These are phyloP conservation scores for Drosophila arawakana DNA, from an alignment of 1,140 invertebrate genomes.

Conservation along the genomic window DNA sequence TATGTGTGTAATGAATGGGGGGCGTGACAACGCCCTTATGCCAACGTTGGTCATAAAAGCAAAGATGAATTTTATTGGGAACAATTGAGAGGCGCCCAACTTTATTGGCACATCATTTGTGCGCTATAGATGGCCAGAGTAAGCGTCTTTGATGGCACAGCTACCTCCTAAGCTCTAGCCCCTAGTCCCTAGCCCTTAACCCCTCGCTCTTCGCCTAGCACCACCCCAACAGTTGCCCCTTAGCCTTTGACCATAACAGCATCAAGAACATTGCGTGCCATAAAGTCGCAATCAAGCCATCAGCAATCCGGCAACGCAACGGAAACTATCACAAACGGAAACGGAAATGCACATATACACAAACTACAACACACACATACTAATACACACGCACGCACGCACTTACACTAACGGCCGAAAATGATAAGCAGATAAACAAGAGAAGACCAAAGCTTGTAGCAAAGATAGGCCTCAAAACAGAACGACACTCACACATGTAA, in stretches of 20 bases:
- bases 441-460: slow-evolving; percentile 7
- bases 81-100: slow-evolving; percentile 63
- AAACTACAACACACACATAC: slow-evolving; percentile 10
- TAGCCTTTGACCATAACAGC: slow-evolving; percentile 13
- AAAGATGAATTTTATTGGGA: slow-evolving; percentile 79
- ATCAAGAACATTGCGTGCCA: slow-evolving; percentile 47
- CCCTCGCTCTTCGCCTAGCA: not conserved
- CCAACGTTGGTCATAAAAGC: slow-evolving; percentile 63
- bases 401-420: slow-evolving; percentile 3
- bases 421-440: slow-evolving; percentile 39
- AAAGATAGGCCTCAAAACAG: slow-evolving; percentile 13
- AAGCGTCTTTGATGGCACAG: slow-evolving; percentile 12
- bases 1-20: slow-evolving; percentile 30
- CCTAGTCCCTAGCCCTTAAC: too few relatives aligned
- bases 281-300: slow-evolving; percentile 53
- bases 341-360: slow-evolving; percentile 50
- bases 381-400: not conserved
- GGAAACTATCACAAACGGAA: slow-evolving; percentile 54
- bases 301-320: slow-evolving; percentile 48
- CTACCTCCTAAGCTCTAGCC: too few relatives aligned
- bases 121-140: slow-evolving; percentile 53
- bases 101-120: slow-evolving; percentile 81
- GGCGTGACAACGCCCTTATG: slow-evolving; percentile 33
- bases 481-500: slow-evolving; percentile 4
- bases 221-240: not conserved